phyloP scores from a whole-genome alignment of 2,797 vertebrate genomes.

The Spheniscus humboldti region DNA sequence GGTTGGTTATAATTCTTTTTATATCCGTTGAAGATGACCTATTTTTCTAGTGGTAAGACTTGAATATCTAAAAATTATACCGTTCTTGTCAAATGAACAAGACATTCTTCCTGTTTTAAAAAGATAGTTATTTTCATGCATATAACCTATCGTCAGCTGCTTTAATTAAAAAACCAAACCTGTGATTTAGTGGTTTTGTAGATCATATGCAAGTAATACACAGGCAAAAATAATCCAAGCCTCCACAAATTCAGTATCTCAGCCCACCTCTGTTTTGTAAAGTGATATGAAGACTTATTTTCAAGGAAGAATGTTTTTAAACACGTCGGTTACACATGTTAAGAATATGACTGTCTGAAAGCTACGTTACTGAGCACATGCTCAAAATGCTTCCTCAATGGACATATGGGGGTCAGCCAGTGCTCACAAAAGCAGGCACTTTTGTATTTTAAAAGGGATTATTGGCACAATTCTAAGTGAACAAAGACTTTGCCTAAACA shows the following conservation, averaged over 20 bases:
- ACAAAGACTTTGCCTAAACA: background rate
- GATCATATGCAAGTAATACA: background rate
- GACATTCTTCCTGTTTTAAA: background rate
- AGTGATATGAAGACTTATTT: background rate
- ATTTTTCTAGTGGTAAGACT: background rate
- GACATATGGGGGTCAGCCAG: background rate
- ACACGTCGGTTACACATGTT: background rate
- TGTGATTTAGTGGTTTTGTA: background rate
- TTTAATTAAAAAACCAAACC: background rate
- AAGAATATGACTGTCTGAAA: background rate
- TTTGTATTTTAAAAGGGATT: background rate
- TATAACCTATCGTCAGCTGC: background rate
- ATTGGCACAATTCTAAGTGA: background rate
- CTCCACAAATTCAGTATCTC: background rate
- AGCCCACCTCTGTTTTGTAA: background rate
- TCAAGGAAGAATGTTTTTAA: background rate
- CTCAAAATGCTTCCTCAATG: background rate
- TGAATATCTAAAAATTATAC: background rate
- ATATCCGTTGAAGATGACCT: conserved; percentile 1
- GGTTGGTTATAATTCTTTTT: background rate
- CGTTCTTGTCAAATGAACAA: background rate
- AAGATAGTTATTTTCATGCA: background rate
- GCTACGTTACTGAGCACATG: background rate
- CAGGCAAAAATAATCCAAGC: background rate
- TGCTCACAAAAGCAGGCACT: background rate